phyloP scores from a whole-genome alignment of 2,113 vertebrate species.

The Phyllostomus discolor region DNA sequence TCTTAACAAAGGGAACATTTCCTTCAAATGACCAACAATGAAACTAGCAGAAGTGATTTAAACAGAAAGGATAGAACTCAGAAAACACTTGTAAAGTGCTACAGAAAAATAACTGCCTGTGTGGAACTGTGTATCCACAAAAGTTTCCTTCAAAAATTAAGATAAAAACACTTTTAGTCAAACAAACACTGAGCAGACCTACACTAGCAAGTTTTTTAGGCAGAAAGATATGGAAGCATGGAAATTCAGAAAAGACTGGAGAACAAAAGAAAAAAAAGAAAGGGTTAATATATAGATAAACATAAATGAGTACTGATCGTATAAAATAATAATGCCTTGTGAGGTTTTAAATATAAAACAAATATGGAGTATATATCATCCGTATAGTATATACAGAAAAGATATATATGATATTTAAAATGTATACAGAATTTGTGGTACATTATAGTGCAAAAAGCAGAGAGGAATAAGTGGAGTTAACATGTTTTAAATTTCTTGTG shows the following conservation, averaged over 20 bases:
- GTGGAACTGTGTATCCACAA: not conserved
- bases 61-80: not conserved
- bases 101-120: not conserved
- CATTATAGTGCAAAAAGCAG: not conserved
- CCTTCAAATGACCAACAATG: not conserved
- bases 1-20: not conserved
- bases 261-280: not conserved
- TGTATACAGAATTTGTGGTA: not conserved
- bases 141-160: not conserved
- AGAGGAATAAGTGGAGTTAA: not conserved
- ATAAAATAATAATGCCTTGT: constrained; percentile 7
- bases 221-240: not conserved
- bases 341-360: not conserved
- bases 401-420: not conserved
- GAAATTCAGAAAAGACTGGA: constrained; percentile 6
- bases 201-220: not conserved
- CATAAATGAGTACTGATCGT: not conserved
- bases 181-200: not conserved
- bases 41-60: not conserved
- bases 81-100: not conserved
- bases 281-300: not conserved
- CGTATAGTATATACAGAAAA: not conserved
- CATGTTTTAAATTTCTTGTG: constrained; percentile 4
- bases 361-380: not conserved
- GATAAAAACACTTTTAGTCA: not conserved